phyloP scores from a whole-genome alignment of 2,113 vertebrate species.

The Campylomormyrus numenius region DNA sequence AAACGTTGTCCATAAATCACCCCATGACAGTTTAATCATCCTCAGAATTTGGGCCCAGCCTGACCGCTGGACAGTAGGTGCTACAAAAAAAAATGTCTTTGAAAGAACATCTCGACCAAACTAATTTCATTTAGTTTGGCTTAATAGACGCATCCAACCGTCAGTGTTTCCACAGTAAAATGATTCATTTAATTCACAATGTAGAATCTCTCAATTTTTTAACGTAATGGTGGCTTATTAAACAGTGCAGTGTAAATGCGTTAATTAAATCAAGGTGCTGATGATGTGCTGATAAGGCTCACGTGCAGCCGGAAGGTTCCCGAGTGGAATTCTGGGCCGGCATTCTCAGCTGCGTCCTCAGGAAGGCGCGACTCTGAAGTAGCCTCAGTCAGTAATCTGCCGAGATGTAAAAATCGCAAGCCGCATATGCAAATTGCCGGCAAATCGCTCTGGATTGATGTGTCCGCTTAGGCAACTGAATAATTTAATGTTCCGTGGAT shows the following conservation, averaged over 20 bases:
- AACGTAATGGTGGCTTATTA: neutral
- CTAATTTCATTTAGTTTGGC: slow-evolving; percentile 1
- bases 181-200: slow-evolving; percentile 11
- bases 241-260: neutral
- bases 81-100: slow-evolving; percentile 32
- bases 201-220: neutral
- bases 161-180: slow-evolving; percentile 16
- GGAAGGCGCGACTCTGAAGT: neutral
- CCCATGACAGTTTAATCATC: slow-evolving; percentile 66
- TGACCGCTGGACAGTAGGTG: slow-evolving; percentile 35
- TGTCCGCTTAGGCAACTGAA: slow-evolving; percentile 3
- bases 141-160: neutral
- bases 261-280: neutral
- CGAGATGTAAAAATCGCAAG: neutral
- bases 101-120: slow-evolving; percentile 18
- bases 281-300: neutral
- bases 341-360: neutral
- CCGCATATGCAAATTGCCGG: neutral
- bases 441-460: neutral
- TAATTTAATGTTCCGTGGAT: slow-evolving; percentile 3
- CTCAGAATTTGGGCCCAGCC: slow-evolving; percentile 39
- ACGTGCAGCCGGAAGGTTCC: neutral
- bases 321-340: neutral
- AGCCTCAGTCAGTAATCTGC: neutral
- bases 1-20: slow-evolving; percentile 57